Evolutionary conservation across 2,888 invertebrate species (phyloP), one percentile per base, ranked within the genome.

Genomic region (Campoplex capitator): DNA sequence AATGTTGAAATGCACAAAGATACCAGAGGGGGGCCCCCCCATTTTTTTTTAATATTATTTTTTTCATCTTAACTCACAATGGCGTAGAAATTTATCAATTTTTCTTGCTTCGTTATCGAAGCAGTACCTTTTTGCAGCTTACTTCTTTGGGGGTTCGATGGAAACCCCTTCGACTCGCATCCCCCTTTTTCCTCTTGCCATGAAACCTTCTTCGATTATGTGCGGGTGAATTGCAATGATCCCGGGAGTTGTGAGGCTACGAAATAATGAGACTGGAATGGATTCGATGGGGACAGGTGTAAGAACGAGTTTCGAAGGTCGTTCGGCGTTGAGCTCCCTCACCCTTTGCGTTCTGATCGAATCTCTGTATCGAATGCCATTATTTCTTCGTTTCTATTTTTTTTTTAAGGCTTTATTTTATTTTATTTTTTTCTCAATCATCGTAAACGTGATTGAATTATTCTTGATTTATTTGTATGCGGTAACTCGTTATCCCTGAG

Each of bases 271-370:
- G 71, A 87, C 73, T 81, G 74, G 77, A 81, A 81, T 80, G 45
- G 28, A 83, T 76, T 45, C 23, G 79, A 84, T 79, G 78, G 76
- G 78, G 79, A 87, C 85, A 85, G 87, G 85, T 87, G 87, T 58
- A 75, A 56, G 79, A 87, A 84, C 86, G 74, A 77, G 84, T 76
- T 70, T 76, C 79, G 87, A 87, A 87, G 87, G 87, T 85, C 87
- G 65, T 73, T 68, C 70, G 48, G 65, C 75, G 42, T 13, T 23
- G 23, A n/a, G 42, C 42, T 56, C 51, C 51, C 54, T 38, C 35
- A 48, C 32, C 70, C 71, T 62, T 65, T 54, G 28, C 74, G 11
- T 38, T 28, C n/a, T 48, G 32, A 68, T 71, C 16, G 32, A 62
- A 32, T 32, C 32, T 62, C 62, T 62, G 32, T 62, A 51, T 51